phyloP scores from a whole-genome alignment of 2,888 invertebrate genomes.

The Laothoe populi region DNA sequence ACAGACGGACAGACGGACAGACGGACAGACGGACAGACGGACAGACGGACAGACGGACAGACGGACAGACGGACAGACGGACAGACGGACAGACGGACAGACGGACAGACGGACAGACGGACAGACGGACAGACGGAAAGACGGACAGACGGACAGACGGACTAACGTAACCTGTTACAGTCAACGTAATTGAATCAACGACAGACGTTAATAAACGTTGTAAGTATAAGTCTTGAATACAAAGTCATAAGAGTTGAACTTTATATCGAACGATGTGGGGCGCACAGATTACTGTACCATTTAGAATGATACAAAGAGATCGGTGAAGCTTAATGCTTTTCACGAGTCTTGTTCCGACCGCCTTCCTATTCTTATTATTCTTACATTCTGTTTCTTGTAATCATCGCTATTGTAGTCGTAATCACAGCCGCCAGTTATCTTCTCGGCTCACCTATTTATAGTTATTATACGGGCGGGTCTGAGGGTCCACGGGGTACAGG shows the following conservation, averaged over 20 bases:
- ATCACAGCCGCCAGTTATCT: slow-evolving; percentile 58
- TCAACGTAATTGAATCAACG: too few relatives aligned
- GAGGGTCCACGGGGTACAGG: slow-evolving; percentile 48
- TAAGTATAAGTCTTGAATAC: background rate
- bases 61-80: too few relatives aligned
- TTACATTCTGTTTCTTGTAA: slow-evolving; percentile 57
- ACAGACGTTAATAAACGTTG: too few relatives aligned
- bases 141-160: too few relatives aligned
- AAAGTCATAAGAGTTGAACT: slow-evolving; percentile 43
- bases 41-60: too few relatives aligned
- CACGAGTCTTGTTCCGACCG: slow-evolving; percentile 32
- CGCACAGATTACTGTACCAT: slow-evolving; percentile 34
- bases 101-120: too few relatives aligned
- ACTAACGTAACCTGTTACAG: too few relatives aligned
- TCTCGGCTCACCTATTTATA: slow-evolving; percentile 56
- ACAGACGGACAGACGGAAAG: too few relatives aligned
- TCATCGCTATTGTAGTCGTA: slow-evolving; percentile 60
- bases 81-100: too few relatives aligned
- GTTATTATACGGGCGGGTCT: slow-evolving; percentile 60
- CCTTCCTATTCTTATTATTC: slow-evolving; percentile 56
- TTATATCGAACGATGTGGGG: slow-evolving; percentile 61
- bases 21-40: too few relatives aligned
- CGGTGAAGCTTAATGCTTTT: slow-evolving; percentile 11
- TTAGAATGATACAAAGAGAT: slow-evolving; percentile 5
- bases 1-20: too few relatives aligned